These are phyloP conservation scores for Athene noctua DNA, from an alignment of 2,113 vertebrate genomes.

Conservation along the genomic window DNA sequence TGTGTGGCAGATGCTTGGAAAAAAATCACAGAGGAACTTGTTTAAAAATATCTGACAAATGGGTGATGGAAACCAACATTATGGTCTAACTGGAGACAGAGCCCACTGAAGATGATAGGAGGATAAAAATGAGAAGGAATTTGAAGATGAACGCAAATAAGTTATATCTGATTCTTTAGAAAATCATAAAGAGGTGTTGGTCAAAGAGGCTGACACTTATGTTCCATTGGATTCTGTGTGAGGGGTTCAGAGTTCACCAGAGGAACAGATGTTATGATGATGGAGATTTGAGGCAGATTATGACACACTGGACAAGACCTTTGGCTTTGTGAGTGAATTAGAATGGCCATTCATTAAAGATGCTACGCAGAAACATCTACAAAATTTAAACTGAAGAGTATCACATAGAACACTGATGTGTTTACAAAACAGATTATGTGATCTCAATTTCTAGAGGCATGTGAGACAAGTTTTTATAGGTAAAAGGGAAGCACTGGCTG, in stretches of 20 bases:
- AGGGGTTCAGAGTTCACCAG: background rate
- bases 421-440: background rate
- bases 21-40: conserved; percentile 41
- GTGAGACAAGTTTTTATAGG: background rate
- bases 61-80: background rate
- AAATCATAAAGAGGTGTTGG: background rate
- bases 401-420: background rate
- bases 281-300: background rate
- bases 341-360: background rate
- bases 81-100: background rate
- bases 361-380: background rate
- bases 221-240: background rate
- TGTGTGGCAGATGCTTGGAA: conserved; percentile 55
- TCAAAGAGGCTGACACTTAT: background rate
- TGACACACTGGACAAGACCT: background rate
- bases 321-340: background rate
- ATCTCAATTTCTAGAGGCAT: background rate
- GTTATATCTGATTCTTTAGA: background rate
- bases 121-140: background rate
- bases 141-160: background rate
- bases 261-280: background rate
- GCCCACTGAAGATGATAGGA: background rate
- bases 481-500: background rate
- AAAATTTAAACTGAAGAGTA: background rate
- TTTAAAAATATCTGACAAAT: conserved; percentile 59